These are phyloP conservation scores for Rhea americana DNA, from an alignment of 2,113 vertebrate genomes.

Conservation along the genomic window DNA sequence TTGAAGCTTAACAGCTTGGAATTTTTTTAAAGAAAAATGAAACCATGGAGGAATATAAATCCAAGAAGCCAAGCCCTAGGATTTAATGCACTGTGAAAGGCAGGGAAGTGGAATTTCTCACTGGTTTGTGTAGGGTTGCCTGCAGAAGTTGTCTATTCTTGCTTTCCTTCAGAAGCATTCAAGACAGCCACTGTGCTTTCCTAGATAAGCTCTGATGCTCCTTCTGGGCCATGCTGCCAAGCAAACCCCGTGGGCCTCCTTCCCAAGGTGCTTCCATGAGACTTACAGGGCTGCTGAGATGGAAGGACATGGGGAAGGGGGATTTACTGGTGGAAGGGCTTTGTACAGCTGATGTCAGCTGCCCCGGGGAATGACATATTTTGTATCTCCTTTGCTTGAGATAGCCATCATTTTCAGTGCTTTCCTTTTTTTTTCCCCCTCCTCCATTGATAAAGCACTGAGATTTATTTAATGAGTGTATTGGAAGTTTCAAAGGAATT, in stretches of 20 bases:
- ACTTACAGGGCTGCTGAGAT: background rate
- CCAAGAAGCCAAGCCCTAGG: slow-evolving; percentile 23
- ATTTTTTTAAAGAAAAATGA: slow-evolving; percentile 44
- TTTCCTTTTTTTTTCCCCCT: background rate
- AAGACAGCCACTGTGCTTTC: background rate
- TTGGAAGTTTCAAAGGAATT: background rate
- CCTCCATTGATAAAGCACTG: background rate
- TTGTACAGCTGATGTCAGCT: background rate
- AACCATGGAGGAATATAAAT: slow-evolving; percentile 59
- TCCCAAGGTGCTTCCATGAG: background rate
- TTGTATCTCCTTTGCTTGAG: background rate
- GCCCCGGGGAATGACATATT: background rate
- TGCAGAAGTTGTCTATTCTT: background rate
- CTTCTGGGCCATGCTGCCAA: background rate
- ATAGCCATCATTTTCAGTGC: background rate
- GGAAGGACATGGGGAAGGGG: background rate
- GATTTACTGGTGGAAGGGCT: background rate
- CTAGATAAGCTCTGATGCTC: background rate
- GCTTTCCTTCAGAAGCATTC: background rate
- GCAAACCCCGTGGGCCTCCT: accelerated
- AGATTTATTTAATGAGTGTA: background rate
- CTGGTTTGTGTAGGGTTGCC: background rate
- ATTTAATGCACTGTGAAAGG: slow-evolving; percentile 28
- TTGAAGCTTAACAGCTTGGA: slow-evolving; percentile 64
- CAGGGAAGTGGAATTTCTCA: slow-evolving; percentile 28